These are phyloP conservation scores for Protobothrops flavoviridis DNA, from an alignment of 2,113 vertebrate species.

Conservation along the genomic window DNA sequence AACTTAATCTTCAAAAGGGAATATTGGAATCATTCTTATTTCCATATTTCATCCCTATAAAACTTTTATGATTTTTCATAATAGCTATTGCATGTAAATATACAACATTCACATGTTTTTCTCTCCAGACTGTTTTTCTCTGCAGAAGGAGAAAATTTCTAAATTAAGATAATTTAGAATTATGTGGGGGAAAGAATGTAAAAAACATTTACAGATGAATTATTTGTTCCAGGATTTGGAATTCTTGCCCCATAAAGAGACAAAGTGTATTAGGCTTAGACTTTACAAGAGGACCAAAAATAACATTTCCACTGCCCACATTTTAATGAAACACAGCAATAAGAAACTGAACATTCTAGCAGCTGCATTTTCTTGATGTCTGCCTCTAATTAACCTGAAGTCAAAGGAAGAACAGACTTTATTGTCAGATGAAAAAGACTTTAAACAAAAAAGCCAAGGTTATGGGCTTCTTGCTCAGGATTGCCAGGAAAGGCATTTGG, in stretches of 20 bases:
- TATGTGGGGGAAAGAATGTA: background rate
- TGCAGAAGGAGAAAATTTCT: background rate
- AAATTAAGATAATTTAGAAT: background rate
- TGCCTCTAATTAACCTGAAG: background rate
- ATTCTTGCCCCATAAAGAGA: background rate
- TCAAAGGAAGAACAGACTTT: background rate
- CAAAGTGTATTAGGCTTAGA: background rate
- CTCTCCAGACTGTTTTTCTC: background rate
- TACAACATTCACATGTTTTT: background rate
- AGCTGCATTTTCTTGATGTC: background rate
- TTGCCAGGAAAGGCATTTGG: background rate
- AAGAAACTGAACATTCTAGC: background rate
- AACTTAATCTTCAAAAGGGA: background rate
- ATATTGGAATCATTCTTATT: background rate
- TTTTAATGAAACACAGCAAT: background rate
- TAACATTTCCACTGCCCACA: background rate
- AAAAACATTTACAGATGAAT: background rate
- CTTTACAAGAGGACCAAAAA: background rate
- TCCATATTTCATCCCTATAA: background rate
- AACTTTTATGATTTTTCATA: background rate
- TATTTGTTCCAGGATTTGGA: background rate
- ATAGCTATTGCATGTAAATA: background rate
- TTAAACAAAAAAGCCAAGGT: background rate
- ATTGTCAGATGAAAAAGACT: background rate
- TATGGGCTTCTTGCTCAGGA: background rate